Base-by-base conservation (phyloP, 2,113 vertebrate genomes). In the Salminus brasiliensis region DNA sequence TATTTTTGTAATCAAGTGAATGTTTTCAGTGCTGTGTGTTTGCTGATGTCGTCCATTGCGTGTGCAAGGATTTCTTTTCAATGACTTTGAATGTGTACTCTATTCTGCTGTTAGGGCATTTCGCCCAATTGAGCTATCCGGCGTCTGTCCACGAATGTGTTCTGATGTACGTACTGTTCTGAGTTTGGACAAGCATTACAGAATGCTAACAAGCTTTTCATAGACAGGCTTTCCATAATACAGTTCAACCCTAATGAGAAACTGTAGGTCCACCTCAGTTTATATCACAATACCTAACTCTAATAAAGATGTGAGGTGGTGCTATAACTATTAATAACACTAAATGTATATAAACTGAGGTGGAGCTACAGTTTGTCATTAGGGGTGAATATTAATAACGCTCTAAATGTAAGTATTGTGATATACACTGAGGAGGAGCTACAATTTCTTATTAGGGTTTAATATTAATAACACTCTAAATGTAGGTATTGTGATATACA, bases 1-100 rank as follows among this genome's bases (percentile, higher is more conserved):
- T 93, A 93, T 93, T 93, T 93, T 93, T 93, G 85, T 93, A 93
- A 93, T 92, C 86, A 86, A 90, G 87, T 85, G 85, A 32, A 88
- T 84, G 87, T 91, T 90, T 89, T 88, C 87, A 87, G 86, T 80
- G 55, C 76, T 85, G 85, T 39, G 21, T 84, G 86, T 91, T 89
- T 39, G 49, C 84, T 83, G 72, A 86, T 85, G 39, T 62, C 85
- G 84, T 89, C 81, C 81, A 85, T 87, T 87, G 79, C 18, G 60
- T 80, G 49, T 68, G 62, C 23, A 39, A 60, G 43, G 10, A 39
- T 70, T 47, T 76, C 34, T 39, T 0, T 32, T 57, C 39, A 10
- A 36, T 30, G 30, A 73, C 29, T 55, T n/a, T 74, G 72, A 65
- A 59, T 73, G 49, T 63, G 53, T 76, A 69, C 45, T 39, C 43